phyloP scores from a whole-genome alignment of 1,140 invertebrate species.

The Ceratitis capitata region DNA sequence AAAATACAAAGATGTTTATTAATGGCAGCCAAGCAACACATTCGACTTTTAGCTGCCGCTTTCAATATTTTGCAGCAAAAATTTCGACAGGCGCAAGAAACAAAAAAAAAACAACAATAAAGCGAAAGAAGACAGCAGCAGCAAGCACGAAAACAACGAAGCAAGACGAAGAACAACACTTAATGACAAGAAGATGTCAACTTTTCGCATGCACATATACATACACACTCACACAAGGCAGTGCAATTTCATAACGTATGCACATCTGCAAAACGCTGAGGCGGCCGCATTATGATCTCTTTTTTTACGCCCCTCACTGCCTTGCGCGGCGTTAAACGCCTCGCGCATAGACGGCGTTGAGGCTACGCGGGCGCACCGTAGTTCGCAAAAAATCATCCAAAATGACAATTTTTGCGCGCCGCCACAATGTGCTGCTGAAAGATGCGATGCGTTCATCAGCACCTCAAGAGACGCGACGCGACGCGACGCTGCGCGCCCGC shows the following conservation, averaged over 20 bases:
- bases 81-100: not conserved
- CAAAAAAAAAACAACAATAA: not conserved
- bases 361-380: not conserved
- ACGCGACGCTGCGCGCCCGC: not conserved
- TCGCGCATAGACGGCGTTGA: not conserved
- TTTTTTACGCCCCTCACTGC: not conserved
- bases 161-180: slow-evolving; percentile 28
- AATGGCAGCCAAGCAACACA: slow-evolving; percentile 31
- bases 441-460: slow-evolving; percentile 16
- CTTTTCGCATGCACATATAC: not conserved
- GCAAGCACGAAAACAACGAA: not conserved
- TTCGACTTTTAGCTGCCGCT: slow-evolving; percentile 5
- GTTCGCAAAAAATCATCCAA: not conserved
- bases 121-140: not conserved
- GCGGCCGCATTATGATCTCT: not conserved
- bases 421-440: slow-evolving; percentile 32
- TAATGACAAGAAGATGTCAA: slow-evolving; percentile 41
- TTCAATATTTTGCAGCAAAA: slow-evolving; percentile 15
- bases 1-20: slow-evolving; percentile 26
- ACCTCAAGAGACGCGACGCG: too few species aligned
- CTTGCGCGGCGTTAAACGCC: not conserved
- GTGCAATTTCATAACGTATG: not conserved
- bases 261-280: slow-evolving; percentile 18
- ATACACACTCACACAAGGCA: not conserved
- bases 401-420: slow-evolving; percentile 25